Evolutionary conservation across 2,888 invertebrate species (phyloP), one percentile per base, ranked within the genome.

Genomic region (Eilema sororculum): DNA sequence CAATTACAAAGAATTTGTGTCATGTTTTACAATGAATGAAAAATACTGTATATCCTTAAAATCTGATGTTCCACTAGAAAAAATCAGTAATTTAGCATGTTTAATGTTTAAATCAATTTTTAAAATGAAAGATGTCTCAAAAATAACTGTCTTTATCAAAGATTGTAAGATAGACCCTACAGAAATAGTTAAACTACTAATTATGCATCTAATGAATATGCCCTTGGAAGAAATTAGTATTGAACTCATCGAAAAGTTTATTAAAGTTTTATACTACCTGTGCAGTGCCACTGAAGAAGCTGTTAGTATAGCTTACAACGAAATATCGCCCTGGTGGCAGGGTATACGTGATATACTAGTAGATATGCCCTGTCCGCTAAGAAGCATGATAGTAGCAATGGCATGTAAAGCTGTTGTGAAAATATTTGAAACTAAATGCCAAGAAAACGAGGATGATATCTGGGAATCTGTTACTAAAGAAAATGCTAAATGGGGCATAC

Each of bases 401-500:
- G 96, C 98, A 28, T 98, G 98, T 87, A 97, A 98, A 87, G 97
- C 97, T 22, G 97, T 98, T 5, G 97, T 97, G 0, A 95, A 86
- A 89, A 93, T 86, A 71, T 93, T 93, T 69, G 95, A 94, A 91
- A 82, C 78, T 33, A 87, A 88, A 68, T 90, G 89, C 67, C 91
- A 94, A 56, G 95, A 92, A 70, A 93, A 93, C 33, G 97, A 97
- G 33, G 96, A 96, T 41, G 97, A 96, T 64, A 93, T 96, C 60
- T 98, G 98, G 98, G 98, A 98, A 88, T 97, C 97, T 67, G 96
- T 98, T 67, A 97, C 98, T 2, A 96, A 97, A 78, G 99, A 99
- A 87, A 97, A 97, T 82, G 97, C 98, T 59, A 97, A 97, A 86
- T 99, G 99, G 98, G 97, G 97, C 22, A 93, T 98, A 64, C 93